Base-by-base conservation (phyloP, 1,140 invertebrate species). In the Saccostrea cuccullata region DNA sequence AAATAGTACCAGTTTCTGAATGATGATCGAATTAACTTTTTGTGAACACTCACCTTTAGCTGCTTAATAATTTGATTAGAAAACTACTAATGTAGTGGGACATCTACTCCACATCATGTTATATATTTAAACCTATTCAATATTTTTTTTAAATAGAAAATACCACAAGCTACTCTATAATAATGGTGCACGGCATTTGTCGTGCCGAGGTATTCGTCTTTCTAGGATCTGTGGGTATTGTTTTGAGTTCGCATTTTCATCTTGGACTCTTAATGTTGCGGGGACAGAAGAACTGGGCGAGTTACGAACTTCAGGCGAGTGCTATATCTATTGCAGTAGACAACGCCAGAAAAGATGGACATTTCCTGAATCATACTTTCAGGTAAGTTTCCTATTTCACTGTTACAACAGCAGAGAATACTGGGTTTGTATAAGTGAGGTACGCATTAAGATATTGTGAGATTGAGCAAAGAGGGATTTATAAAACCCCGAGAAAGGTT, bases 271-370 rank as follows among this genome's bases (percentile, higher is more conserved):
- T 67, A 2, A 67, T 67, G 60, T 67, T 67, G 20, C 20, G 60
- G 20, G 60, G 60, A n/a, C 8, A 67, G 8, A 20, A 17, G 17
- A 67, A 67, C n/a, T 67, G 60, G 60, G 60, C 60, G 8, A 67
- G 77, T 17, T 82, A 30, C 40, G 77, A 82, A 47, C 26, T 47
- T 17, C 40, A 36, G 30, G 77, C 77, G 6, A 82, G 77, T 82
- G 77, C 77, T 40, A 82, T 82, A 40, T 82, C 77, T 6, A 36
- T 82, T 12, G 77, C 77, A 3, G 40, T 82, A 13, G 77, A 82
- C 20, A 82, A 82, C 77, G 77, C 77, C 20, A 82, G 40, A 47
- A 47, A 12, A 30, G 77, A 82, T 30, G 77, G 77, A 12, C 30
- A 40, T 82, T 40, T 82, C 11, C 23, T 13, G 30, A 82, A 82